These are phyloP conservation scores for Pteropus rufus DNA, from an alignment of 2,797 vertebrate species.

Conservation along the genomic window DNA sequence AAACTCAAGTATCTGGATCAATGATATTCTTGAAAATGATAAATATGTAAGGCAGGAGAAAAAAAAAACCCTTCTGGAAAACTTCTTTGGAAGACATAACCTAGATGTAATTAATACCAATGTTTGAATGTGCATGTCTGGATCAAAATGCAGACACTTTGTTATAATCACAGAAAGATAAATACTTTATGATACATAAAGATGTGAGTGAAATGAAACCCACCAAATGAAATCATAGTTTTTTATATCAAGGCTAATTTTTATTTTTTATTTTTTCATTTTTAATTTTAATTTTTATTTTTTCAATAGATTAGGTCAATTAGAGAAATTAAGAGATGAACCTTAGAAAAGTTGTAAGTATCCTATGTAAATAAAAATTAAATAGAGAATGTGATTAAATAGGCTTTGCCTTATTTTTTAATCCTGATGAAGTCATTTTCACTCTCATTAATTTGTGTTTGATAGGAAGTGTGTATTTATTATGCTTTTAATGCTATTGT, in stretches of 20 bases:
- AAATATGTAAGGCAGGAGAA: slow-evolving; percentile 48
- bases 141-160: slow-evolving; percentile 74
- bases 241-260: slow-evolving; percentile 67
- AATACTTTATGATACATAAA: slow-evolving; percentile 60
- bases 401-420: not conserved
- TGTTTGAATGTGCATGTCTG: slow-evolving; percentile 59
- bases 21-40: slow-evolving; percentile 24
- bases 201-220: slow-evolving; percentile 61
- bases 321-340: slow-evolving; percentile 12
- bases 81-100: not conserved
- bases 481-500: not conserved
- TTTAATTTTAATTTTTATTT: slow-evolving; percentile 66
- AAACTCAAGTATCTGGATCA: slow-evolving; percentile 56
- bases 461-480: not conserved
- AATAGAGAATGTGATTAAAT: not conserved
- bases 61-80: slow-evolving; percentile 56
- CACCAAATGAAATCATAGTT: slow-evolving; percentile 50
- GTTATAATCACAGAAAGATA: slow-evolving; percentile 66
- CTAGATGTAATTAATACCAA: slow-evolving; percentile 62
- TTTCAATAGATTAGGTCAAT: slow-evolving; percentile 59
- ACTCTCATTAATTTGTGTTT: not conserved
- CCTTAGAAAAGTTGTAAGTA: not conserved
- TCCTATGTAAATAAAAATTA: not conserved
- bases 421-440: not conserved
- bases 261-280: slow-evolving; percentile 38